Conservation (phyloP, 1,140 invertebrate species). For the Drosophila kurseongensis region DNA sequence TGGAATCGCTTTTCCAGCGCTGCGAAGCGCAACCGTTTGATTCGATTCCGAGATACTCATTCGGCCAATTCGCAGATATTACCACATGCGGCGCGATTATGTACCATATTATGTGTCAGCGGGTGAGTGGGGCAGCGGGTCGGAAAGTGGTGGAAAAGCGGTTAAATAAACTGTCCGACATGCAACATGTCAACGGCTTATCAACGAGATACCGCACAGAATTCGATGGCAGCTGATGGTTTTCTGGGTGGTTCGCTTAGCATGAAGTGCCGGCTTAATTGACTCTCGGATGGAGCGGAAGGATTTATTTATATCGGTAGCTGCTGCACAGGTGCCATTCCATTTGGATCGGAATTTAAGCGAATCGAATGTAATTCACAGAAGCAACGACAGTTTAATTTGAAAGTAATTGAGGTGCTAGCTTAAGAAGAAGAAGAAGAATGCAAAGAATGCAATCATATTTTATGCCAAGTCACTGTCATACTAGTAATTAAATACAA, state of each 20-base stretch:
- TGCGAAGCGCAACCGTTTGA: conserved; percentile 63
- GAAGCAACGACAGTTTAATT: not conserved
- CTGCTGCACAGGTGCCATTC: conserved; percentile 11
- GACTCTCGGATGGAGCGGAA: conserved; percentile 16
- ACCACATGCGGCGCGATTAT: conserved; percentile 64
- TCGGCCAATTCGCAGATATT: conserved; percentile 51
- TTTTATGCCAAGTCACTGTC: not conserved
- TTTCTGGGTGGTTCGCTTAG: conserved; percentile 37
- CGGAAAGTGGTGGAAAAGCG: conserved; percentile 13
- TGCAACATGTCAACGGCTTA: conserved; percentile 74
- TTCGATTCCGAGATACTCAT: conserved; percentile 69
- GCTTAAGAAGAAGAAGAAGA: not conserved
- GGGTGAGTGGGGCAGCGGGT: conserved; percentile 25
- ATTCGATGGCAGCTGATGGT: conserved; percentile 29
- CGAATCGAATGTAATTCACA: not conserved
- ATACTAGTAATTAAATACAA: not conserved
- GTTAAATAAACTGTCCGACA: conserved; percentile 46
- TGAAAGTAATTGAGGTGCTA: not conserved
- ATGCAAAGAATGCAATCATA: not conserved
- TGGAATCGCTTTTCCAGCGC: conserved; percentile 16
- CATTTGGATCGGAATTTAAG: conserved; percentile 17
- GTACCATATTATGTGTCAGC: conserved; percentile 62
- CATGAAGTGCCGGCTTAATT: conserved; percentile 9
- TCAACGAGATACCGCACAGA: conserved; percentile 45
- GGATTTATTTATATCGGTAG: conserved; percentile 3